Evolutionary conservation across 1,140 invertebrate species (phyloP), one percentile per base, ranked within the genome.

Genomic region (Pseudobourletiella spinata): DNA sequence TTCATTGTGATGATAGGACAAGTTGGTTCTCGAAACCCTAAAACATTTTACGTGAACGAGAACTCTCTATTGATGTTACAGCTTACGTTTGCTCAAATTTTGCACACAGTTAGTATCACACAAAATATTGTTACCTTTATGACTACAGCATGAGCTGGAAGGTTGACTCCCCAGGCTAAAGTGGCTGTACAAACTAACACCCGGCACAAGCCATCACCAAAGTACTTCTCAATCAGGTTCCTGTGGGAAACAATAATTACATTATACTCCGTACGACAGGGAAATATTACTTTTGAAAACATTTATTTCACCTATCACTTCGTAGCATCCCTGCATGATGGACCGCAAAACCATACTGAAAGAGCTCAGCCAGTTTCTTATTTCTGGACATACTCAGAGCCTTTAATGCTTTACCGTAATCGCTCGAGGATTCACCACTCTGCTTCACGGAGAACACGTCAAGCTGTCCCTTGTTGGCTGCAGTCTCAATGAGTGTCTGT

Each of bases 161-260:
- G 79, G 79, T 99, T 99, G 0, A 99, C 95, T 69, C 97, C 97
- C 97, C 97, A 99, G 25, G 97, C 97, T 11, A 99, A 78, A 0
- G 97, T 99, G 1, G 96, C 90, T 0, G 97, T 99, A 76, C 95
- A 99, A 11, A 95, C 89, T 1, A 99, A 77, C 3, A 98, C 92
- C 73, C 91, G 92, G 39, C 98, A 87, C 57, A 86, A 78, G 1
- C 96, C 96, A 58, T 89, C 86, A 0, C 83, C 75, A 74, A 97
- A 97, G 68, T 87, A 86, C 73, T 89, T 89, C 74, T 97, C 94
- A 0, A 96, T 87, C 71, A 91, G 73, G 70, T 83, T 85, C 59
- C 87, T 83, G 64, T 35, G 77, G 77, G 63, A 69, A 68, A 62
- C 32, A 39, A n/a, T n/a, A n/a, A n/a, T n/a, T n/a, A n/a, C n/a